phyloP scores from a whole-genome alignment of 2,113 vertebrate genomes.

The Hystrix cristata region DNA sequence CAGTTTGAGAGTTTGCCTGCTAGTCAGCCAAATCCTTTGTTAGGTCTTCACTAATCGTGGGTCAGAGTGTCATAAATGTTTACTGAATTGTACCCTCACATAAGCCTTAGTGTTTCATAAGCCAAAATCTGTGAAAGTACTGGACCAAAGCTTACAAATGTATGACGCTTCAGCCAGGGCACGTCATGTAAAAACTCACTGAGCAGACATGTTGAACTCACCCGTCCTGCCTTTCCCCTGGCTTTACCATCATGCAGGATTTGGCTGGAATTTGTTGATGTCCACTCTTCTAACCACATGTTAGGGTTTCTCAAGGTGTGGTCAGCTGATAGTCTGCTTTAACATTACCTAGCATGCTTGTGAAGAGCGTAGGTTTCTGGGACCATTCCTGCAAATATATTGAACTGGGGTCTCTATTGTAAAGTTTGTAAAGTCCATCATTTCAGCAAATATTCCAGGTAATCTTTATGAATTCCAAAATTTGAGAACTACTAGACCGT shows the following conservation, averaged over 20 bases:
- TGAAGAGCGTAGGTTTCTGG: neutral
- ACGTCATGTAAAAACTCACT: conserved; percentile 54
- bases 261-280: neutral
- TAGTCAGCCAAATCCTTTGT: conserved; percentile 67
- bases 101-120: conserved; percentile 30
- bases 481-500: neutral
- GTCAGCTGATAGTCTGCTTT: neutral
- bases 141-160: conserved; percentile 69
- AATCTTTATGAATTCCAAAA: neutral
- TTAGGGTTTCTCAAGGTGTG: conserved; percentile 23
- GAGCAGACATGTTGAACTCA: conserved; percentile 31
- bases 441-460: conserved; percentile 29
- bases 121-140: conserved; percentile 63
- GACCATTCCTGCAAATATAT: neutral
- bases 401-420: neutral
- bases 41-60: conserved; percentile 42
- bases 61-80: conserved; percentile 58
- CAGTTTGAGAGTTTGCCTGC: conserved; percentile 76
- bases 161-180: conserved; percentile 70
- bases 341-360: neutral
- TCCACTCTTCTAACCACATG: neutral
- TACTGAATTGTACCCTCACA: conserved; percentile 50
- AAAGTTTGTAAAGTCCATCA: neutral
- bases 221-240: neutral
- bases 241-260: neutral